These are phyloP conservation scores for Heterodera filipjevi DNA, from an alignment of 2,888 invertebrate species.

Conservation along the genomic window DNA sequence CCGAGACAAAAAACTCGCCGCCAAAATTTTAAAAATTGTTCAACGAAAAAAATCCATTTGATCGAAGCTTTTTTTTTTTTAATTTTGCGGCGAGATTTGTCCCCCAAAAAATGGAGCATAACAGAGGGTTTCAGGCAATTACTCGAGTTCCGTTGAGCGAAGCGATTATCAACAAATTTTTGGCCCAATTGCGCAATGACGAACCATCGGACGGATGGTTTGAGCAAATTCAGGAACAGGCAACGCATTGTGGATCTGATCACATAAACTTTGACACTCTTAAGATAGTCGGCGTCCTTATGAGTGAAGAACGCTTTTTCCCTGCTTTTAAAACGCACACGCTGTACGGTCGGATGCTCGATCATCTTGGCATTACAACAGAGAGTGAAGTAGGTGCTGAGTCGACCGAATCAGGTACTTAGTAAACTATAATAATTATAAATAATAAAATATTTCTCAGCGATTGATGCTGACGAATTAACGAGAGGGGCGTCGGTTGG, in stretches of 20 bases:
- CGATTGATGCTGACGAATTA: neutral
- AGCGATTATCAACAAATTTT: slow-evolving; percentile 71
- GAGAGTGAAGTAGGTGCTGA: slow-evolving; percentile 20
- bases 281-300: slow-evolving; percentile 63
- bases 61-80: too few relatives aligned
- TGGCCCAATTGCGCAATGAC: slow-evolving; percentile 74
- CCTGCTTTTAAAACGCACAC: slow-evolving; percentile 75
- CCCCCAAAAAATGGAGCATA: too few relatives aligned
- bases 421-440: neutral
- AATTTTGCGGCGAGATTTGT: too few relatives aligned
- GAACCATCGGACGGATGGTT: slow-evolving; percentile 78
- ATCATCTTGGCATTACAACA: slow-evolving; percentile 74
- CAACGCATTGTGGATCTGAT: too few relatives aligned
- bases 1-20: too few relatives aligned
- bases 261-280: too few relatives aligned
- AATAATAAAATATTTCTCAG: neutral
- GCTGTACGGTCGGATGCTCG: slow-evolving; percentile 75
- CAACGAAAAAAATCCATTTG: too few relatives aligned
- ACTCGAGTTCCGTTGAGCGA: slow-evolving; percentile 74
- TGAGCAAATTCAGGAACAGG: slow-evolving; percentile 76
- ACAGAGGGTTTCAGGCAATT: slow-evolving; percentile 69
- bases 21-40: too few relatives aligned
- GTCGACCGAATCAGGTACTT: neutral
- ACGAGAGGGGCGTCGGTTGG: neutral
- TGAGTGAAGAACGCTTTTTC: slow-evolving; percentile 72